Percentiles rank a stretch among this genome's conserved stretches.
Conservation (phyloP, 2,888 invertebrate species). For the Lamellibrachia satsuma region DNA sequence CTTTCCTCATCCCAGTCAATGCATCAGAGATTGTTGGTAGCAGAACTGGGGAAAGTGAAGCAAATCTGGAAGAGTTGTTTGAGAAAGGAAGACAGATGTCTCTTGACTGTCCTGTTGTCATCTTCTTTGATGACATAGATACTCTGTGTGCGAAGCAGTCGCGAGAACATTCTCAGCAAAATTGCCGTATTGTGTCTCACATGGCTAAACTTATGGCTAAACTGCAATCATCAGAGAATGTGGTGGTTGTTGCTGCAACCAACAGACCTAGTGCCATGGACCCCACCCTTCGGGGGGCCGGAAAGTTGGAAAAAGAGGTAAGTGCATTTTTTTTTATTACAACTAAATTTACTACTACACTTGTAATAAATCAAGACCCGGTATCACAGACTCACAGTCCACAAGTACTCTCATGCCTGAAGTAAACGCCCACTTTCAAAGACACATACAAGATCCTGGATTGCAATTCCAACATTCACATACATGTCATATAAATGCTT, state of each 20-base stretch:
- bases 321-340: neutral
- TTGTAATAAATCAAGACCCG: neutral
- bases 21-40: neutral
- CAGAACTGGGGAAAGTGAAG: neutral
- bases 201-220: neutral
- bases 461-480: no score
- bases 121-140: neutral
- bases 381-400: neutral
- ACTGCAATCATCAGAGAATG: neutral
- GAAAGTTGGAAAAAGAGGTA: neutral
- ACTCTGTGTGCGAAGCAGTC: neutral
- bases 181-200: neutral
- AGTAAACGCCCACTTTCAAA: no score
- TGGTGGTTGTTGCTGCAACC: neutral
- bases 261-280: neutral
- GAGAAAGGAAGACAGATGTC: slow-evolving; percentile 1
- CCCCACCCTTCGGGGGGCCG: neutral
- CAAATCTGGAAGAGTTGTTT: neutral
- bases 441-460: no score
- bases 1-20: neutral
- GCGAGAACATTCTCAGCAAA: neutral
- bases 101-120: neutral
- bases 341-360: neutral
- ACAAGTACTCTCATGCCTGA: neutral
- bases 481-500: no score